Evolutionary conservation across 1,140 invertebrate species (phyloP), one percentile per base, ranked within the genome.

Genomic region (Metopolophium dirhodum): DNA sequence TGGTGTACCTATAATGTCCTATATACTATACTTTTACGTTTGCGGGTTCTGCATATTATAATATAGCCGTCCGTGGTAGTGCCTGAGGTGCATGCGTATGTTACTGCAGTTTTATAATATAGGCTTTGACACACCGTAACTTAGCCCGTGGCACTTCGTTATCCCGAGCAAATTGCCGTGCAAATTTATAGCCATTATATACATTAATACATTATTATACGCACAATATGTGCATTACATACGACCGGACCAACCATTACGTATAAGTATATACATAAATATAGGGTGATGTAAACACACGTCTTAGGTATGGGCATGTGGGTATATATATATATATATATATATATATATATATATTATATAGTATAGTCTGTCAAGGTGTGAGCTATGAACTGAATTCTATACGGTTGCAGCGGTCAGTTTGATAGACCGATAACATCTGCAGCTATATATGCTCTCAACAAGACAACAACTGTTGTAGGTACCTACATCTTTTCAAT

Each of bases 111-210:
- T n/a, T 7, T 86, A 86, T 45, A 83, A 83, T 90, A 37, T 83
- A 82, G 26, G 14, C 61, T 83, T 91, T 82, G 61, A 57, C 90
- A 91, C 68, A 9, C 26, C 45, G 49, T 83, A 85, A 82, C n/a
- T 51, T 35, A 37, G n/a, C 45, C 45, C 45, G 45, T 35, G 47
- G 45, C 88, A 90, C 68, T 92, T 85, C n/a, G 91, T 82, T 51
- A 83, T 83, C 41, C 41, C 45, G 68, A 85, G 35, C 82, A 54
- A 92, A 92, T 92, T 92, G n/a, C 91, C 91, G 35, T 92, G 91
- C 91, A 54, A 92, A 92, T 92, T 92, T 85, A 85, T 41, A 54
- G 77, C 35, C 47, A 30, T n/a, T 41, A 92, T 85, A 54, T 90
- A 90, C n/a, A 47, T 54, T 51, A 51, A 51, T 51, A 51, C 20